Conservation (phyloP, 2,113 vertebrate genomes). For the Sinocyclocheilus rhinocerous region DNA sequence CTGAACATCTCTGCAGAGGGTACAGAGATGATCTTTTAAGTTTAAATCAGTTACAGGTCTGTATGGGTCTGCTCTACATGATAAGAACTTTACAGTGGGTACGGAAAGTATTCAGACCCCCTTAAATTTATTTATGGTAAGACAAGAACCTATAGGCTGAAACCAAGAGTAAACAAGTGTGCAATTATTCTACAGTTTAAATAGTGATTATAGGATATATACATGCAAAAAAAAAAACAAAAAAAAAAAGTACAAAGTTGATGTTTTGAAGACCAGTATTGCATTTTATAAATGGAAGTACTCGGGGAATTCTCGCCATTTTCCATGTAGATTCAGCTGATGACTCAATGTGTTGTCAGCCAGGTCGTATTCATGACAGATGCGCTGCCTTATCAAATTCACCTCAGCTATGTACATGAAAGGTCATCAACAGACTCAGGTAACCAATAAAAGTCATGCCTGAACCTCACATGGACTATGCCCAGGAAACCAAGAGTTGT, state of each 20-base stretch:
- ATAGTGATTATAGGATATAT: background rate
- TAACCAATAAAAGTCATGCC: slow-evolving; percentile 11
- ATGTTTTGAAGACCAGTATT: background rate
- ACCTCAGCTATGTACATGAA: slow-evolving; percentile 21
- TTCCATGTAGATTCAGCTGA: background rate
- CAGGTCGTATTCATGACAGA: background rate
- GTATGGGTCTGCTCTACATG: background rate
- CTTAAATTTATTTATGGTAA: background rate
- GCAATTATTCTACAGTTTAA: background rate
- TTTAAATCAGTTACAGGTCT: background rate
- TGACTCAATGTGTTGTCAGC: background rate
- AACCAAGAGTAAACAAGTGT: background rate
- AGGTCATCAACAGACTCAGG: slow-evolving; percentile 34
- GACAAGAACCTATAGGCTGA: background rate
- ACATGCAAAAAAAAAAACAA: background rate
- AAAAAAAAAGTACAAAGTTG: background rate
- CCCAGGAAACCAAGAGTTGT: slow-evolving; percentile 18
- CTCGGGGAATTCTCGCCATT: background rate
- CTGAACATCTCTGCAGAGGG: slow-evolving; percentile 38
- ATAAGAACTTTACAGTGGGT: background rate
- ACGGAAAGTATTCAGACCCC: no score
- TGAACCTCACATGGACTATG: slow-evolving; percentile 12
- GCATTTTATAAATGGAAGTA: background rate
- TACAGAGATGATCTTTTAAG: background rate
- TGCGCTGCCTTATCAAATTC: slow-evolving; percentile 11